These are phyloP conservation scores for Novumbra hubbsi DNA, from an alignment of 2,797 vertebrate species.

Conservation along the genomic window DNA sequence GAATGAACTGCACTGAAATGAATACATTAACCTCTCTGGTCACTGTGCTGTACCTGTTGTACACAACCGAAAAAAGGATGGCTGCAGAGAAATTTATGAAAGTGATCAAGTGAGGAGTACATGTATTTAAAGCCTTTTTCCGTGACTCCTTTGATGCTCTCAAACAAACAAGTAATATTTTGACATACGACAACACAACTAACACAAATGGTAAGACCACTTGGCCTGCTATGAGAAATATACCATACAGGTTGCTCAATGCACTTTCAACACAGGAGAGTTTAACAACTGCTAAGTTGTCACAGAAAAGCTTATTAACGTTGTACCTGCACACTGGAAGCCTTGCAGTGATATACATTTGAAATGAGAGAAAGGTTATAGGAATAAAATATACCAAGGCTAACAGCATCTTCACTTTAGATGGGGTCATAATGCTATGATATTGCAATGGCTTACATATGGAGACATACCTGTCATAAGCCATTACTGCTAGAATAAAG, in stretches of 20 bases:
- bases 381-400: conserved; percentile 38
- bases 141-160: conserved; percentile 44
- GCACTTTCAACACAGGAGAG: conserved; percentile 47
- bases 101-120: conserved; percentile 58
- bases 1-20: conserved; percentile 45
- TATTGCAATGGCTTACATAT: conserved; percentile 66
- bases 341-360: conserved; percentile 47
- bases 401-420: conserved; percentile 44
- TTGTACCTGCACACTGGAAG: conserved; percentile 47
- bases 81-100: conserved; percentile 59
- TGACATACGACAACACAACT: conserved; percentile 55
- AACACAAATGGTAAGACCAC: conserved; percentile 47
- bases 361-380: conserved; percentile 25
- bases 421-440: conserved; percentile 56
- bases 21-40: conserved; percentile 45
- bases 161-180: conserved; percentile 51
- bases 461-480: conserved; percentile 63
- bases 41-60: conserved; percentile 40
- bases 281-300: conserved; percentile 49
- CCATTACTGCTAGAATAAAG: conserved; percentile 60
- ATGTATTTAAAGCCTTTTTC: conserved; percentile 55
- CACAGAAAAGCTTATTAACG: conserved; percentile 58
- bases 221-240: conserved; percentile 34
- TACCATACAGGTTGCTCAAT: conserved; percentile 39
- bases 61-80: conserved; percentile 51